These are phyloP conservation scores for Botia almorhae DNA, from an alignment of 2,797 vertebrate genomes.

Conservation along the genomic window DNA sequence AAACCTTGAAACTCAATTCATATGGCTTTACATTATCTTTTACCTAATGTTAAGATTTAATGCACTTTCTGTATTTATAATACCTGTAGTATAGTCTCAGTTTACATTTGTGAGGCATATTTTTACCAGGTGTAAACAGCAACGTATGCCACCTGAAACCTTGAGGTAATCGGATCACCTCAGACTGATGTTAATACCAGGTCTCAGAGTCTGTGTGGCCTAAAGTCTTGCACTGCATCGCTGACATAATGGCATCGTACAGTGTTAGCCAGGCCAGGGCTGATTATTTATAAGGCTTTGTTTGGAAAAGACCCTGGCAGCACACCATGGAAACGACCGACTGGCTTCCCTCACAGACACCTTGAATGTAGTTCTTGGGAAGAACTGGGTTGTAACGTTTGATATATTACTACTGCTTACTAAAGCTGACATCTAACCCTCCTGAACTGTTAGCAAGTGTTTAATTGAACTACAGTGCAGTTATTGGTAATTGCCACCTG, in stretches of 20 bases:
- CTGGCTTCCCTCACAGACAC: conserved; percentile 59
- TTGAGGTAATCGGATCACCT: not conserved
- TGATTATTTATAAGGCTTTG: conserved; percentile 57
- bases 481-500: conserved; percentile 14
- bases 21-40: not conserved
- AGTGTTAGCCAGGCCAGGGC: conserved; percentile 38
- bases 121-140: not conserved
- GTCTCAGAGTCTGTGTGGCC: not conserved
- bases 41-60: not conserved
- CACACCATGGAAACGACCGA: conserved; percentile 47
- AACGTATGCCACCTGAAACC: not conserved
- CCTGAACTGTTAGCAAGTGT: not conserved
- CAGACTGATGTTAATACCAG: not conserved
- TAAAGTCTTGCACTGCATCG: conserved; percentile 34
- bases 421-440: conserved; percentile 20
- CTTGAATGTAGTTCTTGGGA: conserved; percentile 56
- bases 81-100: not conserved
- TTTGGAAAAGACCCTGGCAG: conserved; percentile 51
- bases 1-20: not conserved
- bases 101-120: not conserved
- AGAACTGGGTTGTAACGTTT: conserved; percentile 54
- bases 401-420: conserved; percentile 23
- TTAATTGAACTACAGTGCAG: conserved; percentile 23
- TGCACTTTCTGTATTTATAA: not conserved
- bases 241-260: conserved; percentile 31